Conservation (phyloP, 2,888 invertebrate species). For the Acrobasis suavella region DNA sequence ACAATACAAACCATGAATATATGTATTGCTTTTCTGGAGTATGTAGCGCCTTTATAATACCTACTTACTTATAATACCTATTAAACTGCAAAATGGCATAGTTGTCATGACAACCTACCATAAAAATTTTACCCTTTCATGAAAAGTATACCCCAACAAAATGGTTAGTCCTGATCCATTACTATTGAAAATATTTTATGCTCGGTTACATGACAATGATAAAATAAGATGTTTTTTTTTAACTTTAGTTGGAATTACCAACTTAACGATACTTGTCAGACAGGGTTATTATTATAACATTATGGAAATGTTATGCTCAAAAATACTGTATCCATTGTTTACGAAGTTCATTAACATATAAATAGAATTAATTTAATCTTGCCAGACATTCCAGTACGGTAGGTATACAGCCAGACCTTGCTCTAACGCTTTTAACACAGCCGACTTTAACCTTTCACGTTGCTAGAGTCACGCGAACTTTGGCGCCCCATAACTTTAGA, state of each 20-base stretch:
- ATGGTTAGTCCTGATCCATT: no score
- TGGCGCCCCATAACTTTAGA: constrained; percentile 11
- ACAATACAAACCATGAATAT: no score
- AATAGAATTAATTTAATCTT: constrained; percentile 10
- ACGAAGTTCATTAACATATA: background rate
- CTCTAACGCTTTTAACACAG: constrained; percentile 16
- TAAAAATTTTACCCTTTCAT: no score
- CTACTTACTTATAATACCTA: no score
- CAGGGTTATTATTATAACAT: background rate
- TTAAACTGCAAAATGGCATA: no score
- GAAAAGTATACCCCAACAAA: no score
- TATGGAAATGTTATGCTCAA: constrained; percentile 1
- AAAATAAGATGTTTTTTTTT: background rate
- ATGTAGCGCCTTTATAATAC: no score
- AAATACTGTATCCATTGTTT: constrained; percentile 3
- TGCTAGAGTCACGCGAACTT: constrained; percentile 18
- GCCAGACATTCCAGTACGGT: constrained; percentile 7
- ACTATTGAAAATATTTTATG: background rate
- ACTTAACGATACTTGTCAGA: background rate
- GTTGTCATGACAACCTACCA: no score
- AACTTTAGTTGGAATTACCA: background rate
- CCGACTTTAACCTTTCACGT: constrained; percentile 28
- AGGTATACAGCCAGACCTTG: constrained; percentile 9
- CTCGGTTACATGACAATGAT: background rate
- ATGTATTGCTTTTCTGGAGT: no score